These are phyloP conservation scores for Dreissena polymorpha DNA, from an alignment of 1,140 invertebrate genomes.

Conservation along the genomic window DNA sequence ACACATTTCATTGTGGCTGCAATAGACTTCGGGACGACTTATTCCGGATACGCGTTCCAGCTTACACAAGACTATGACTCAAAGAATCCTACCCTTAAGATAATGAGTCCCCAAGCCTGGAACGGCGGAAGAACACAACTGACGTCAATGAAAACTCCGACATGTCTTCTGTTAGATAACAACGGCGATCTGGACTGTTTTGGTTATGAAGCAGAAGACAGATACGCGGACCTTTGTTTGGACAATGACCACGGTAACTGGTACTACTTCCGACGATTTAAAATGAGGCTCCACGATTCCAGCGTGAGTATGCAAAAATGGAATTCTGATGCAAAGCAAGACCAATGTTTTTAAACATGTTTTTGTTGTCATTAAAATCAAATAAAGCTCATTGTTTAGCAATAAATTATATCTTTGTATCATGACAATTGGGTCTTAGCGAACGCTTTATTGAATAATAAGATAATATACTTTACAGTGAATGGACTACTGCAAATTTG, in stretches of 20 bases:
- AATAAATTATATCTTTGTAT: neutral
- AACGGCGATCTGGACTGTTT: conserved; percentile 38
- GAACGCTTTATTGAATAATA: no score
- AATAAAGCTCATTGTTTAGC: neutral
- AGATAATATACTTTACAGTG: no score
- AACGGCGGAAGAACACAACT: conserved; percentile 31
- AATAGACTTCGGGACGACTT: conserved; percentile 49
- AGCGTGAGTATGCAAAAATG: conserved; percentile 5
- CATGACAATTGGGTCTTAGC: no score
- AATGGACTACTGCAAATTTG: no score
- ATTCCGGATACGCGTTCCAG: conserved; percentile 48
- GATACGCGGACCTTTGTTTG: conserved; percentile 45
- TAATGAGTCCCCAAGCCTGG: conserved; percentile 40
- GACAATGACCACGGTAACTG: conserved; percentile 34
- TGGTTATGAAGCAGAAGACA: conserved; percentile 39
- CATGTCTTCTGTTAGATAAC: conserved; percentile 41
- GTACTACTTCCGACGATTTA: conserved; percentile 45
- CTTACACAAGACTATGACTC: conserved; percentile 13
- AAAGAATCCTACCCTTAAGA: conserved; percentile 37
- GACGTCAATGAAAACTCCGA: conserved; percentile 44
- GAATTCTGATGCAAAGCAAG: no score
- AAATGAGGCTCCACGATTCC: conserved; percentile 43
- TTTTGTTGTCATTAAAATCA: neutral
- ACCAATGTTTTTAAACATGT: no score
- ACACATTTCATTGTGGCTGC: conserved; percentile 20